phyloP scores from a whole-genome alignment of 1,140 invertebrate genomes.

The Lordiphosa collinella region DNA sequence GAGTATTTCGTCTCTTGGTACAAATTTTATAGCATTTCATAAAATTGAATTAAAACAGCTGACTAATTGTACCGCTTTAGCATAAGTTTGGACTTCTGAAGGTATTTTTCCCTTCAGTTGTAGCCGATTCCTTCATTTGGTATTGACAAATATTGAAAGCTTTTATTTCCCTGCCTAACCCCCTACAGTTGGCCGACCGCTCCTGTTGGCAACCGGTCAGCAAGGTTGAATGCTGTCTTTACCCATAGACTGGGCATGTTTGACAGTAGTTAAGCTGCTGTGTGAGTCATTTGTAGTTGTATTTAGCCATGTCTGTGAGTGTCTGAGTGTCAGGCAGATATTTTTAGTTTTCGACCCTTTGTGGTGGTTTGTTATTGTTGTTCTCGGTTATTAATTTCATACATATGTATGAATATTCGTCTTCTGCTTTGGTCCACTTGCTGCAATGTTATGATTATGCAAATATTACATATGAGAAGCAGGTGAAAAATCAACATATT shows the following conservation, averaged over 20 bases:
- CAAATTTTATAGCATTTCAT: too few relatives aligned
- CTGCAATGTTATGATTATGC: constrained; percentile 57
- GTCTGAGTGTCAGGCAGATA: constrained; percentile 34
- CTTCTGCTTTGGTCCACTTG: constrained; percentile 16
- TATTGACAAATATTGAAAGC: too few relatives aligned
- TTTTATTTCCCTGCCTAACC: too few relatives aligned
- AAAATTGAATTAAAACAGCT: too few relatives aligned
- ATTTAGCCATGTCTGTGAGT: constrained; percentile 7
- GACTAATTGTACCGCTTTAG: too few relatives aligned
- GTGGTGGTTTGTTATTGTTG: constrained; percentile 23
- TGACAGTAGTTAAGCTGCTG: constrained; percentile 38
- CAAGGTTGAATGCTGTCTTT: constrained; percentile 29
- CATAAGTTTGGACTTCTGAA: too few relatives aligned
- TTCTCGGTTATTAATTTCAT: constrained; percentile 28
- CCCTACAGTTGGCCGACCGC: background rate
- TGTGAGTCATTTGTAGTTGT: constrained; percentile 43
- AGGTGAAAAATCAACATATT: constrained; percentile 60
- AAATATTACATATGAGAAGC: constrained; percentile 40
- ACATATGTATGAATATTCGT: constrained; percentile 8
- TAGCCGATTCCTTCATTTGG: too few relatives aligned
- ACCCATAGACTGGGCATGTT: constrained; percentile 18
- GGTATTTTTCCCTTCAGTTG: too few relatives aligned
- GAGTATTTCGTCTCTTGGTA: too few relatives aligned
- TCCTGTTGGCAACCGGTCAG: constrained; percentile 37
- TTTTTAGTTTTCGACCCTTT: constrained; percentile 48